Base-by-base conservation (phyloP, 2,888 invertebrate species). In the Eupithecia vulgata region DNA sequence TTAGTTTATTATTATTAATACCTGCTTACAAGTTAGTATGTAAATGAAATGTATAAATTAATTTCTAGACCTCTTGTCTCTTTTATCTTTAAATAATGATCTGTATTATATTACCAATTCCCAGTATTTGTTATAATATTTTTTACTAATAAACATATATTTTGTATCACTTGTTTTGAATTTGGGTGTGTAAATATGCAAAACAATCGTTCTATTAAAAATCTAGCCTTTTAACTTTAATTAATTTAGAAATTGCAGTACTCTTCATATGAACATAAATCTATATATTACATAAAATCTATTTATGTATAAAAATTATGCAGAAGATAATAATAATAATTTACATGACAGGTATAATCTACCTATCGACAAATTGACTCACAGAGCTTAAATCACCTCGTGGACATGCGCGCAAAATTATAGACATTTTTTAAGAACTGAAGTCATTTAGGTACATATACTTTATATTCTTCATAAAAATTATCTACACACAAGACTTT, bases 401-500 rank as follows among this genome's bases (percentile, higher is more conserved):
- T 67, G 70, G 48, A 68, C 73, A 71, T 62, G 59, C 67, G 61
- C 71, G 68, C 74, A 72, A 74, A 74, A 68, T 68, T 65, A 72
- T 72, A 64, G 68, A 72, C 80, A 82, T 83, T 84, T 34, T 81
- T 85, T 85, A 88, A 88, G 90, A 88, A 91, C 85, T 88, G 87
- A 87, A 90, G 82, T 88, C 89, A 85, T 61, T 86, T 89, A 88
- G 90, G 88, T 92, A 93, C 92, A 93, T 92, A 93, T 92, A 92
- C 86, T 92, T 91, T 93, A 91, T 93, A 93, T 92, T 92, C 90
- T 89, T 87, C 92, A 93, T 93, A 94, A 91, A 94, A 92, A 93
- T 91, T 93, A 93, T 93, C 93, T 93, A 93, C 93, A 93, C 93
- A 93, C 92, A 90, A 91, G 91, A 92, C 91, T 91, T 90, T 87